Evolutionary conservation across 2,888 invertebrate species (phyloP), one percentile per base, ranked within the genome.

Genomic region (Heliconius cydno): DNA sequence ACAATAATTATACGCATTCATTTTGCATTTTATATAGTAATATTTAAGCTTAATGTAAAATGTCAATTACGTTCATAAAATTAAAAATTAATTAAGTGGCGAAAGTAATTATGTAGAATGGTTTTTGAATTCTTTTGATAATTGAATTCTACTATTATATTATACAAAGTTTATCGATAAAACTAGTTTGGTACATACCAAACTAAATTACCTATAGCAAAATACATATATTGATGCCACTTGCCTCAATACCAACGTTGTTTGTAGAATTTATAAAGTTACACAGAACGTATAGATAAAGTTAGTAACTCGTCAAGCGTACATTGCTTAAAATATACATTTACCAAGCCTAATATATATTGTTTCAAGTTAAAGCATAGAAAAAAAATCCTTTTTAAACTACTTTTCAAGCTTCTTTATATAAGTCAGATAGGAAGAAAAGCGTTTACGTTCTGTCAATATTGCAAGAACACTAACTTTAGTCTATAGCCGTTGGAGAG

Each of bases 181-280:
- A 46, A 70, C 70, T 25, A 25, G 70, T 28, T 46, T 19, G 25
- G 12, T 28, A 70, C 25, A 70, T 9, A 70, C 70, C 3, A 70
- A 70, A 70, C 28, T 70, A 46, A 70, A 28, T 70, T 70, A 52
- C 9, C 52, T 22, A 70, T 46, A 70, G 9, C 41, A 70, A 70
- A 41, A 68, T 68, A 38, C 38, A 28, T 60, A 60, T 60, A 60
- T 46, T 70, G 70, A 70, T 70, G 41, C 6, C 70, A 46, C 70
- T 41, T 46, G 41, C 41, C 25, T 46, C 70, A 46, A 70, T 70
- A 70, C 25, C 25, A 28, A 70, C 70, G 46, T 71, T 65, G 77
- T 46, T 71, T 38, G 38, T 76, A 67, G 76, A 68, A 57, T 68
- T n/a, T 66, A 68, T 71, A 63, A 77, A 77, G 71, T 77, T 77